Evolutionary conservation across 2,888 invertebrate genomes (phyloP).

Genomic region (Plagodis pulveraria): DNA sequence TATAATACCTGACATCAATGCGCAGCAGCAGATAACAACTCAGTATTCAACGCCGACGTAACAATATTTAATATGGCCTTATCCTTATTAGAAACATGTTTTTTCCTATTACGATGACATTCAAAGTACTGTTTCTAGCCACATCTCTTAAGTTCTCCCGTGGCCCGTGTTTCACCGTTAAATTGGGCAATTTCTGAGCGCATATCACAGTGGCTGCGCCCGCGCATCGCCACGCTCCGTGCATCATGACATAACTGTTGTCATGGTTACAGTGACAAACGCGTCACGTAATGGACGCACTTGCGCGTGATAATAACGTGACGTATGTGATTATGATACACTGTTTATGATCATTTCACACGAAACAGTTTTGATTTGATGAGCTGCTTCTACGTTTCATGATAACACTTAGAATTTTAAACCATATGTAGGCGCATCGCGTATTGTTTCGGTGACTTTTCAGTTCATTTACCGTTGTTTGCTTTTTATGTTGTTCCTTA

Average conservation of each 20-base stretch:
- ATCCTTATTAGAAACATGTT: too few relatives aligned
- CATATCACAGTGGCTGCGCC: constrained; percentile 69
- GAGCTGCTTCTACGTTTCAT: neutral
- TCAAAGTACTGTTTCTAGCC: constrained; percentile 7
- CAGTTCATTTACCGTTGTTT: too few relatives aligned
- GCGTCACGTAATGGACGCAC: constrained; percentile 61
- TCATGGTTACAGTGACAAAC: constrained; percentile 73
- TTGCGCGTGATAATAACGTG: constrained; percentile 52
- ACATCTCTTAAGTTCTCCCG: constrained; percentile 18
- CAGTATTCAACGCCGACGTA: too few relatives aligned
- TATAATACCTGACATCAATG: too few relatives aligned
- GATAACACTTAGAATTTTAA: neutral
- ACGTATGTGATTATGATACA: constrained; percentile 12
- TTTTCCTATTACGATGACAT: neutral
- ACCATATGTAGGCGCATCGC: too few relatives aligned
- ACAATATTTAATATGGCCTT: too few relatives aligned
- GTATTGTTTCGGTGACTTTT: too few relatives aligned
- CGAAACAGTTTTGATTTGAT: neutral
- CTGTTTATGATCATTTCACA: neutral
- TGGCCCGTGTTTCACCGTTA: constrained; percentile 65
- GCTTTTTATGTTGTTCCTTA: too few relatives aligned
- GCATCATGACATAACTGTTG: constrained; percentile 72
- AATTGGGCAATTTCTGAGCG: constrained; percentile 76
- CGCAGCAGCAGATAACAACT: too few relatives aligned
- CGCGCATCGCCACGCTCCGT: constrained; percentile 54